These are phyloP conservation scores for Hymenochirus boettgeri DNA, from an alignment of 2,113 vertebrate genomes.

Conservation along the genomic window DNA sequence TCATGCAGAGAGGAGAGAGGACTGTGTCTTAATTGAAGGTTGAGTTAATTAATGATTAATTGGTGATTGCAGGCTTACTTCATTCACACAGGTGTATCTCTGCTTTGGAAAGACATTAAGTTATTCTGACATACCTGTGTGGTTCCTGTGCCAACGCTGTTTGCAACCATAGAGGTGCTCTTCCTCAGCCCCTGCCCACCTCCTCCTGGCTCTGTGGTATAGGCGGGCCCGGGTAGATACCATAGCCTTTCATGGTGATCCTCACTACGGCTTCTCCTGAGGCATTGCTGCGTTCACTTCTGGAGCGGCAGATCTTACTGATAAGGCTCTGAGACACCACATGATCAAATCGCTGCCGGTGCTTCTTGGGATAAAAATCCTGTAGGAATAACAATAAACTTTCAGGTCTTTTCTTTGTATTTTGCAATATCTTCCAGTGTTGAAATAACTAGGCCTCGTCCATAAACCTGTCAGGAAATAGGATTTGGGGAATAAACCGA, in stretches of 20 bases:
- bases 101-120: too few relatives aligned
- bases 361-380: slow-evolving; percentile 98
- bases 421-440: too few relatives aligned
- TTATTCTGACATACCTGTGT: slow-evolving; percentile 71
- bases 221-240: slow-evolving; percentile 86
- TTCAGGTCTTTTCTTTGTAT: too few relatives aligned
- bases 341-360: slow-evolving; percentile 91
- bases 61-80: too few relatives aligned
- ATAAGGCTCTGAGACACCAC: slow-evolving; percentile 91
- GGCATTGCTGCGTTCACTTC: slow-evolving; percentile 76
- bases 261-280: slow-evolving; percentile 89
- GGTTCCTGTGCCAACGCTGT: slow-evolving; percentile 70
- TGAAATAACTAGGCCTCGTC: too few relatives aligned
- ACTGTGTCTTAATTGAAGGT: too few relatives aligned
- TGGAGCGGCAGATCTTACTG: slow-evolving; percentile 86
- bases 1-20: too few relatives aligned
- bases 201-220: too few relatives aligned
- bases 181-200: slow-evolving; percentile 67
- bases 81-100: too few relatives aligned
- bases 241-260: slow-evolving; percentile 85
- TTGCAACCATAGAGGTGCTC: slow-evolving; percentile 64
- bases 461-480: too few relatives aligned
- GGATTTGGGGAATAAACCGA: too few relatives aligned
- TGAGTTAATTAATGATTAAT: too few relatives aligned
- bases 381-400: slow-evolving; percentile 50